A percentile compares a stretch with the other conserved stretches of the same genome.
Evolutionary conservation across 2,888 invertebrate genomes (phyloP).

Genomic region (Noctua pronuba): DNA sequence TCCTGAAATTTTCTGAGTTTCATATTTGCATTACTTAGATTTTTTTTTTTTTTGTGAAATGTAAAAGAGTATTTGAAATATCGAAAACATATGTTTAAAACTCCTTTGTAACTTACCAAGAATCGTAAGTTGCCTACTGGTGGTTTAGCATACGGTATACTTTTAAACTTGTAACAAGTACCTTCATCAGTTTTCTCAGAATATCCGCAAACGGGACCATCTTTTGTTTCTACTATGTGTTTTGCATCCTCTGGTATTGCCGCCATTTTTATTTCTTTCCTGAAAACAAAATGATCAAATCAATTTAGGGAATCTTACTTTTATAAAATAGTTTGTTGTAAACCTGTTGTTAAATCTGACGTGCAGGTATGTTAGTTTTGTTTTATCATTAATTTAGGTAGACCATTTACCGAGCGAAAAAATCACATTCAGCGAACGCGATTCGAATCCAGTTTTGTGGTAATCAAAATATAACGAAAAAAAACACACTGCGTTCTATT

Average conservation of each 20-base stretch:
- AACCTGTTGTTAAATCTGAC: background rate
- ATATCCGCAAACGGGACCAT: constrained; percentile 81
- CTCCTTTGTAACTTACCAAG: constrained; percentile 74
- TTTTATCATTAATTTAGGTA: background rate
- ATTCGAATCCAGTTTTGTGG: background rate
- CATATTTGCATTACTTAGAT: no score
- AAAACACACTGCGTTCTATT: background rate
- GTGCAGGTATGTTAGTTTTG: background rate
- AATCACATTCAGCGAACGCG: background rate
- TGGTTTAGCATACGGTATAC: constrained; percentile 85
- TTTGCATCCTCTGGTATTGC: constrained; percentile 63
- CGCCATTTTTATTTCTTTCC: constrained; percentile 54
- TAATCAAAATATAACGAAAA: background rate
- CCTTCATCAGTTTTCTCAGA: constrained; percentile 72
- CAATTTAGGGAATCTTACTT: background rate
- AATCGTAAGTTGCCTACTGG: constrained; percentile 82
- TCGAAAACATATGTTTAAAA: no score
- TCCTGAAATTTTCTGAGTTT: no score
- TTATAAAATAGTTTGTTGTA: background rate
- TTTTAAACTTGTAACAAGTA: constrained; percentile 80
- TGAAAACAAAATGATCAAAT: constrained; percentile 12
- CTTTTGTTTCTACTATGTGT: constrained; percentile 71
- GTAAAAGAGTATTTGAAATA: no score
- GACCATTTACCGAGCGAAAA: no score
- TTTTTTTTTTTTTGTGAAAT: no score